phyloP scores from a whole-genome alignment of 1,140 invertebrate genomes.

The Micrasema longulum region DNA sequence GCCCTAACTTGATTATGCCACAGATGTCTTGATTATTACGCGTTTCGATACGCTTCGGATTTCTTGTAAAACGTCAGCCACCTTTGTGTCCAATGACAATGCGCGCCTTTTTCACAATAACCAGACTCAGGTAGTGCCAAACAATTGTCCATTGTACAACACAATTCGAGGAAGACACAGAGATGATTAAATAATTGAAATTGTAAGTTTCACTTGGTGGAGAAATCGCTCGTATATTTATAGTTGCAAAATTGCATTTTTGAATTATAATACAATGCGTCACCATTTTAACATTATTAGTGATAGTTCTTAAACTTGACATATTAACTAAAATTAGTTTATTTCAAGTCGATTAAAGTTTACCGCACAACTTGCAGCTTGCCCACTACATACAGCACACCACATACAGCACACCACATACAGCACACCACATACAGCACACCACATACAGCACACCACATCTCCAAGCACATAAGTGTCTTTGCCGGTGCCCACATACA shows the following conservation, averaged over 20 bases:
- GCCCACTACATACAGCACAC: too few relatives aligned
- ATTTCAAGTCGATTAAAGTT: too few relatives aligned
- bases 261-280: not conserved
- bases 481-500: too few relatives aligned
- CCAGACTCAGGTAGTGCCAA: slow-evolving; percentile 9
- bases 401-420: too few relatives aligned
- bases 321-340: too few relatives aligned
- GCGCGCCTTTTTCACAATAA: slow-evolving; percentile 29
- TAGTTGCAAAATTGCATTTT: slow-evolving; percentile 21
- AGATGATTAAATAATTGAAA: slow-evolving; percentile 33
- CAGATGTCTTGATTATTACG: slow-evolving; percentile 24
- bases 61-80: slow-evolving; percentile 1
- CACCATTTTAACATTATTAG: too few relatives aligned
- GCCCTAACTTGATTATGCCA: slow-evolving; percentile 18
- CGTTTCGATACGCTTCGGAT: slow-evolving; percentile 24
- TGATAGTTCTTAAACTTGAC: too few relatives aligned
- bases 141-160: slow-evolving; percentile 43
- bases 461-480: too few relatives aligned
- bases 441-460: too few relatives aligned
- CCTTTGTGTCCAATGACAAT: slow-evolving; percentile 28
- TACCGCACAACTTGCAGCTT: too few relatives aligned
- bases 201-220: slow-evolving; percentile 33
- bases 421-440: too few relatives aligned
- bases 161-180: slow-evolving; percentile 30
- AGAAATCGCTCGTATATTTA: slow-evolving; percentile 28